Percentiles rank a stretch among this genome's conserved stretches.
Evolutionary conservation across 92 coral and sea anemone species (phyloP).

Genomic region (Zoanthus sansibaricus): DNA sequence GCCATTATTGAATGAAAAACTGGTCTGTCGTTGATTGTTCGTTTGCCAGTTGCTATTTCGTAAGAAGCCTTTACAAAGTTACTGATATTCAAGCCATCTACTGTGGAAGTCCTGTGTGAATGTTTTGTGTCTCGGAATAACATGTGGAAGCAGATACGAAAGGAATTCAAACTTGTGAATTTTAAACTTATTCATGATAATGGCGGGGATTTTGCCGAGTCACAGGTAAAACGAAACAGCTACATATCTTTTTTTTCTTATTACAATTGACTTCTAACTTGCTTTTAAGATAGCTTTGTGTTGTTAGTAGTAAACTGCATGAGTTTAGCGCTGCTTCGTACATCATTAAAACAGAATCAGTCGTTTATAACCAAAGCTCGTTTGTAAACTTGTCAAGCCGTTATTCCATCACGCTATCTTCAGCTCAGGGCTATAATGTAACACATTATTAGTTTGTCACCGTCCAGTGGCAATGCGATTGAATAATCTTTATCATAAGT

Average conservation of each 20-base stretch:
- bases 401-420: background rate
- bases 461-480: too few species aligned
- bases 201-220: constrained; percentile 83
- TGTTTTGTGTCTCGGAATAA: background rate
- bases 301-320: background rate
- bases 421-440: constrained; percentile 6
- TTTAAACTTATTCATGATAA: constrained; percentile 71
- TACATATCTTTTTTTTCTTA: background rate
- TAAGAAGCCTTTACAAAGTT: background rate
- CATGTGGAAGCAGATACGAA: constrained; percentile 47
- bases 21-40: background rate
- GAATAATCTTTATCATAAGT: background rate
- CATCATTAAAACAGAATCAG: background rate
- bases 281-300: background rate
- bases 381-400: background rate
- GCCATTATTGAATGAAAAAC: background rate
- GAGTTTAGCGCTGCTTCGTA: background rate
- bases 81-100: background rate
- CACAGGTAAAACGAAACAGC: constrained; percentile 57
- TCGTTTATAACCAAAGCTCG: background rate
- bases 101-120: background rate
- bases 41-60: background rate
- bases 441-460: background rate
- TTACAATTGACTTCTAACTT: background rate
- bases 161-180: constrained; percentile 71